Base-by-base conservation (phyloP, 2,888 invertebrate genomes). In the Volucella bombylans region DNA sequence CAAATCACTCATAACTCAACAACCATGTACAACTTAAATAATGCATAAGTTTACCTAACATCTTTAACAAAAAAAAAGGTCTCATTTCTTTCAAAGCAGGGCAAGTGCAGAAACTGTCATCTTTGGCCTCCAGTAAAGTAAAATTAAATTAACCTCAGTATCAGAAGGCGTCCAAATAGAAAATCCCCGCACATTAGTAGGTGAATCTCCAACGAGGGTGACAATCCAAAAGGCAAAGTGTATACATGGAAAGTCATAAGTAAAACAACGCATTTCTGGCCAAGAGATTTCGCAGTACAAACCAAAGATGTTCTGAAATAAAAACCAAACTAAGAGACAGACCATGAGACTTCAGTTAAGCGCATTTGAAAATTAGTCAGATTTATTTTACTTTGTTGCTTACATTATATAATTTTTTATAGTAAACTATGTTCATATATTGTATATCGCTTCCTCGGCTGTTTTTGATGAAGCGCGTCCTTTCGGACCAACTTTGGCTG, bases 101-200 rank as follows among this genome's bases (percentile, higher is more conserved):
- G 54, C 54, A 10, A 14, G 43, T 57, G 31, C 6, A 76, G 50
- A 61, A 76, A 61, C 31, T 12, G 23, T 31, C 61, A 54, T 45
- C 54, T 68, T 31, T 12, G 45, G 45, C 23, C 31, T 12, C 10
- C 6, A 50, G 61, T 31, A 62, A 65, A 61, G 14, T 68, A 6
- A 59, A 82, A 73, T 73, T 73, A 68, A 82, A 82, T 82, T 82
- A 82, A 68, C 67, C 52, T 79, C 73, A 78, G 78, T 78, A 82
- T 67, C 43, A 52, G 49, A 47, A 73, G 68, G 73, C 78, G 54
- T 68, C 68, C 62, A 73, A 79, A 73, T 38, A 79, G 68, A 82
- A 79, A 72, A 68, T 59, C 57, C 62, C n/a, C 62, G 6, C 68
- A 55, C 49, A 73, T 65, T 62, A 68, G 68, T 78, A 73, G 62